Base-by-base conservation (phyloP, 2,797 vertebrate genomes). In the Urophycis tenuis region DNA sequence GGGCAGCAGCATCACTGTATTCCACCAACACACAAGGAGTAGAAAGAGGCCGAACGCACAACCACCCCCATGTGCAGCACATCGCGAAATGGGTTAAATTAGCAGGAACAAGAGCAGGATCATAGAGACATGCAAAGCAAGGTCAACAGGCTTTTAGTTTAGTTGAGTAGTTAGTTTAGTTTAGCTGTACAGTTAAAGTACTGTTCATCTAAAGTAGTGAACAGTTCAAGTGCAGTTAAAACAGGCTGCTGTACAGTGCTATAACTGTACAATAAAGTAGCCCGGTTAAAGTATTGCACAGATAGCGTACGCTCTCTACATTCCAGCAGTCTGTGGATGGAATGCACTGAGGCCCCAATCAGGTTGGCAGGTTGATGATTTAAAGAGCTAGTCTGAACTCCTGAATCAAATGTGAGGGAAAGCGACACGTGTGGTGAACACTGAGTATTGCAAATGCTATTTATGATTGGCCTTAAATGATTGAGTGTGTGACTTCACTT, bases 281-380 rank as follows among this genome's bases (percentile, higher is more conserved):
- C 10, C 8, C 10, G 12, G 60, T 67, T 25, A 10, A 67, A 67
- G 60, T 25, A 12, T 12, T 29, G 60, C 9, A 67, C 22, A 60
- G 53, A 67, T 67, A 11, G 25, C 60, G 25, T 29, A 12, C n/a
- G 9, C 78, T 85, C 79, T 77, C 85, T 80, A 82, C 83, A 78
- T 78, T 87, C 86, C 83, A 82, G 84, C 88, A 84, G 86, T 87
- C 80, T 85, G 73, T 73, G 85, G 84, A 89, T 73, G 85, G 84
- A 89, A 93, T 87, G 85, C 75, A 76, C 25, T 75, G 39, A 79
- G 77, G 81, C 75, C 71, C 72, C 64, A 39, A 67, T 73, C 77
- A 19, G 79, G 76, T 53, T 36, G 30, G 30, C 72, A 78, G 73
- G n/a, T 71, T 14, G n/a, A 60, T 60, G 45, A 49, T 49, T 49